Percentiles rank a stretch among this genome's conserved stretches.
These are phyloP conservation scores for Anser cygnoides DNA, from an alignment of 2,113 vertebrate genomes.

Conservation along the genomic window DNA sequence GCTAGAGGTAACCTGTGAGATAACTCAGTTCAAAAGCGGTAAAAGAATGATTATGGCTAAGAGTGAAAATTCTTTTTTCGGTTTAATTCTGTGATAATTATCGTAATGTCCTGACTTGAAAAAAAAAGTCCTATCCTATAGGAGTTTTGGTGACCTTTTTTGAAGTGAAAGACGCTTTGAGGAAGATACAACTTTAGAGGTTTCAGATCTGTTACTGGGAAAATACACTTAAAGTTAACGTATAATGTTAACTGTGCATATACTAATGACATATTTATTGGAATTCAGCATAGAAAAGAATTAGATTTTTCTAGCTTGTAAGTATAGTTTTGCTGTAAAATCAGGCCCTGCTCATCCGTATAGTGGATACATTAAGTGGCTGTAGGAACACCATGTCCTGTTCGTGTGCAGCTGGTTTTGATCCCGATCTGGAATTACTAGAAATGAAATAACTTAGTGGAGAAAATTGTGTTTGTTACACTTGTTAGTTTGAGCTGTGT, in stretches of 20 bases:
- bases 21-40: not conserved
- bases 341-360: not conserved
- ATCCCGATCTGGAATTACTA: not conserved
- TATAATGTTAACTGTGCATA: not conserved
- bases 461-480: not conserved
- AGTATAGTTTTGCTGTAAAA: constrained; percentile 4
- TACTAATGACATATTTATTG: not conserved
- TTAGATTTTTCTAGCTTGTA: not conserved
- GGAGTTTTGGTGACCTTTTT: not conserved
- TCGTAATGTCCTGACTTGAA: not conserved
- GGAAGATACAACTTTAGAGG: not conserved
- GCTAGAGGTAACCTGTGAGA: not conserved
- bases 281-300: not conserved
- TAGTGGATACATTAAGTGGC: not conserved
- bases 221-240: not conserved
- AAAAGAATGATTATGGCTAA: not conserved
- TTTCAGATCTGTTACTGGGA: not conserved
- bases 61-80: not conserved
- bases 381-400: not conserved
- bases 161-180: not conserved
- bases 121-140: not conserved
- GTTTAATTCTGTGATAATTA: not conserved
- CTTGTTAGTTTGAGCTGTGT: not conserved
- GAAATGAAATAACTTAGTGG: not conserved
- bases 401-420: not conserved